Base-by-base conservation (phyloP, 2,888 invertebrate genomes). In the Reticulitermes lucifugus region DNA sequence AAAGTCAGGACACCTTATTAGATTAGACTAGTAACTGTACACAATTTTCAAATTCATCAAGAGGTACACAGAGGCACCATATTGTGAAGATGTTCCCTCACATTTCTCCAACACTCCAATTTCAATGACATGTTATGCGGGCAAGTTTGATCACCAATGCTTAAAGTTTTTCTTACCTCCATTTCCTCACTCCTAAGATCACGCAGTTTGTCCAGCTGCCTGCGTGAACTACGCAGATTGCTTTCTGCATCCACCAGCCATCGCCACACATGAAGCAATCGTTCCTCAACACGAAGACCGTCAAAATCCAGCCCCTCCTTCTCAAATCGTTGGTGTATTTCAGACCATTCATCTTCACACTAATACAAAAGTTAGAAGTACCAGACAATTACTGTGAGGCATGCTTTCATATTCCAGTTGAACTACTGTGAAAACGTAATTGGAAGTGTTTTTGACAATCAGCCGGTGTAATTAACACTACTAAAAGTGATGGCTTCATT, bases 221-320 rank as follows among this genome's bases (percentile, higher is more conserved):
- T 89, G 35, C 91, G 87, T 2, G 90, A 89, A 65, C 90, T 90
- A 70, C 89, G 89, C 46, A 91, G 88, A 88, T 91, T 91, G 82
- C 89, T 90, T 87, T 91, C 91, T 46, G 91, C 90, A 88, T 91
- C 91, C 41, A 90, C 90, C 79, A 91, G 87, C 91, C 91, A 91
- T 77, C 91, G 88, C 91, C 91, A 91, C 51, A 91, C 89, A 87
- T 91, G 90, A 71, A 91, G 88, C 14, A 90, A 86, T 73, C 90
- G 89, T 79, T 90, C 89, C 71, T 89, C 89, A n/a, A 89, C 86
- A 82, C 89, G 89, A 35, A 90, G 87, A 65, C 86, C 88, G 18
- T 89, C 89, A 86, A 88, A 89, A 86, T 90, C 90, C 79, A 91
- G 86, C 7, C 91, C 91, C 88, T 91, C 91, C 86, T 89, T 88